phyloP scores from a whole-genome alignment of 2,797 vertebrate genomes.

The Microctenopoma lineatum region DNA sequence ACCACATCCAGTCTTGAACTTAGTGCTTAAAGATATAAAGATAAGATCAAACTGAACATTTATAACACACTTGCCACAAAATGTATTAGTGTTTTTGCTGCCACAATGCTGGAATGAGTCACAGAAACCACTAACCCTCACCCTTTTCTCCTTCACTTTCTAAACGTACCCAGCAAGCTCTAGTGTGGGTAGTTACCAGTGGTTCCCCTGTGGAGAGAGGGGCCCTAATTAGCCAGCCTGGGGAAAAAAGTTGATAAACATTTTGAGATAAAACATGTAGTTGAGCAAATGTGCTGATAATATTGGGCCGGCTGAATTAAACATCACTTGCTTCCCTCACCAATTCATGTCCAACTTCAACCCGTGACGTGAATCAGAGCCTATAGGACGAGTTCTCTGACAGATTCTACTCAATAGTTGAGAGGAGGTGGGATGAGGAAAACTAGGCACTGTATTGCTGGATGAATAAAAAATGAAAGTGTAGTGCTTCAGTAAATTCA shows the following conservation, averaged over 20 bases:
- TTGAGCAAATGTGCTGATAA: constrained; percentile 52
- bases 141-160: constrained; percentile 43
- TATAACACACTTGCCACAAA: constrained; percentile 30
- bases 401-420: constrained; percentile 64
- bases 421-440: constrained; percentile 54
- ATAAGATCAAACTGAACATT: constrained; percentile 32
- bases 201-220: constrained; percentile 49
- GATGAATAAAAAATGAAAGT: constrained; percentile 86
- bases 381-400: constrained; percentile 57
- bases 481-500: constrained; percentile 78
- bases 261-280: constrained; percentile 54
- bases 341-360: constrained; percentile 56
- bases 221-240: constrained; percentile 46
- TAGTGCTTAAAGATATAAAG: constrained; percentile 7
- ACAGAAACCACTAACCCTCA: constrained; percentile 34
- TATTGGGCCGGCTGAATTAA: constrained; percentile 56
- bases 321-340: constrained; percentile 54
- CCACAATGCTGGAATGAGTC: constrained; percentile 57
- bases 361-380: constrained; percentile 36
- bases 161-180: constrained; percentile 48
- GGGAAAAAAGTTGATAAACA: constrained; percentile 55
- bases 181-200: constrained; percentile 47
- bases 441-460: constrained; percentile 75
- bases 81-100: constrained; percentile 32
- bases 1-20: constrained; percentile 17